These are phyloP conservation scores for Acanthopagrus latus DNA, from an alignment of 2,797 vertebrate genomes.

Conservation along the genomic window DNA sequence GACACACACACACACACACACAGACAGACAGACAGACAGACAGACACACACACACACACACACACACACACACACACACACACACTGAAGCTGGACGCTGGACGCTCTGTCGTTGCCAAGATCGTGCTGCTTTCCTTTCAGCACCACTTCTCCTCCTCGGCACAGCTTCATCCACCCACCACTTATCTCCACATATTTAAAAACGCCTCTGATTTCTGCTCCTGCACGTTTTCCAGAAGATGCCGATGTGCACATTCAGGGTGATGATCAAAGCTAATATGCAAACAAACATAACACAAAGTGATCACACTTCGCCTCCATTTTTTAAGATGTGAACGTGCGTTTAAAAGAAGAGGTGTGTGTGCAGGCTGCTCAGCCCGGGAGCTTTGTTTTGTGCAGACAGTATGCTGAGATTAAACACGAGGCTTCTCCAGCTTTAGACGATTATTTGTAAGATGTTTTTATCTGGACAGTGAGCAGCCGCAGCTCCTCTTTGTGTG, in stretches of 20 bases:
- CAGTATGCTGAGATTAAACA: constrained; percentile 26
- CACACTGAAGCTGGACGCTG: constrained; percentile 48
- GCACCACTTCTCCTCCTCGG: constrained; percentile 68
- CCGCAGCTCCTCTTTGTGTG: not conserved
- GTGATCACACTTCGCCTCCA: no score
- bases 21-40: constrained; percentile 24
- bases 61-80: constrained; percentile 51
- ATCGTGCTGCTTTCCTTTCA: constrained; percentile 80
- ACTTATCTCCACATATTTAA: constrained; percentile 40
- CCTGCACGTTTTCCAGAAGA: not conserved
- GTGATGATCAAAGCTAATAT: not conserved
- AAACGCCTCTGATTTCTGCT: constrained; percentile 9
- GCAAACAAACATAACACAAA: not conserved
- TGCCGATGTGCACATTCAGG: not conserved
- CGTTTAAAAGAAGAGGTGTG: not conserved
- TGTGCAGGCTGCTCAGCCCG: not conserved
- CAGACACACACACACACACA: constrained; percentile 26
- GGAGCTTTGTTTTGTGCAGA: constrained; percentile 18
- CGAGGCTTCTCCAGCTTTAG: not conserved
- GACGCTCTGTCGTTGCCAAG: constrained; percentile 59
- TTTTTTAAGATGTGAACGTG: not conserved
- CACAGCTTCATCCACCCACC: constrained; percentile 44
- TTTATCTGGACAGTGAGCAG: constrained; percentile 23
- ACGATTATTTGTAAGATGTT: constrained; percentile 15
- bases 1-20: constrained; percentile 28